Evolutionary conservation across 2,113 vertebrate genomes (phyloP).

Genomic region (Amphilophus citrinellus): DNA sequence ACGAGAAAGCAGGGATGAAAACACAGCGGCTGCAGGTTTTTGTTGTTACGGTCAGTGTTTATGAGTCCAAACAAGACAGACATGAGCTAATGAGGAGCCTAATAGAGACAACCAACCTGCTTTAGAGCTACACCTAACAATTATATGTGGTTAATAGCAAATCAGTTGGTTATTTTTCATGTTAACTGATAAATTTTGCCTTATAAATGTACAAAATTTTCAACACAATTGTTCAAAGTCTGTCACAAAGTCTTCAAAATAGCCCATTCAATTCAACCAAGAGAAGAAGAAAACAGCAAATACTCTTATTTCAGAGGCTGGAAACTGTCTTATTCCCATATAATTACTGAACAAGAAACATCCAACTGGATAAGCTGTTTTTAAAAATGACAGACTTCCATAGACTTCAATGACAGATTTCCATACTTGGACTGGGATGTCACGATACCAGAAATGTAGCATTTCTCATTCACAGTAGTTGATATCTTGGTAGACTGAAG

Average conservation of each 20-base stretch:
- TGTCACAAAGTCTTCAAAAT: background rate
- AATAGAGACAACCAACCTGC: background rate
- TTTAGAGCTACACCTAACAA: background rate
- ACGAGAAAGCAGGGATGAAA: background rate
- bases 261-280: background rate
- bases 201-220: background rate
- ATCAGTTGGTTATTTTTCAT: background rate
- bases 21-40: constrained; percentile 2
- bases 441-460: too few species aligned
- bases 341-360: too few species aligned
- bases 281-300: too few species aligned
- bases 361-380: too few species aligned
- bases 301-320: too few species aligned
- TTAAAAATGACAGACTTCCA: too few species aligned
- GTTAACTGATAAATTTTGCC: background rate
- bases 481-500: background rate
- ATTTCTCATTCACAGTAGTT: too few species aligned
- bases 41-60: constrained; percentile 14
- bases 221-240: background rate
- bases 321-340: too few species aligned
- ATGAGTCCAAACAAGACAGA: background rate
- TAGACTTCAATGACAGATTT: too few species aligned
- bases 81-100: background rate
- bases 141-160: background rate
- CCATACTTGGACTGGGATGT: too few species aligned